Evolutionary conservation across 2,888 invertebrate genomes (phyloP).

Genomic region (Homarus gammarus): DNA sequence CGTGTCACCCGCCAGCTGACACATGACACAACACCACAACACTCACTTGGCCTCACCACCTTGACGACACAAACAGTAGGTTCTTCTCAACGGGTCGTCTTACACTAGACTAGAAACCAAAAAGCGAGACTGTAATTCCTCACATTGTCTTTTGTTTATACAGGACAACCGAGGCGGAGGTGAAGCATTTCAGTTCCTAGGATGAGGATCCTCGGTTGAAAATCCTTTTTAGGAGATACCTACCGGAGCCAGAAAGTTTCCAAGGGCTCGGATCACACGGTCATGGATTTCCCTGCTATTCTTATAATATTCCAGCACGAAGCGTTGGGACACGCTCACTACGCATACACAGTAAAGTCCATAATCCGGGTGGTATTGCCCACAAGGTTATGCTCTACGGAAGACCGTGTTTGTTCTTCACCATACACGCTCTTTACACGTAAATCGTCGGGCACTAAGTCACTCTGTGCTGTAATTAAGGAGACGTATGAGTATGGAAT

Average conservation of each 20-base stretch:
- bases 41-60: not conserved
- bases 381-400: not conserved
- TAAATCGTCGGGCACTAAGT: slow-evolving; percentile 11
- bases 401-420: not conserved
- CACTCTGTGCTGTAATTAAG: slow-evolving; percentile 18
- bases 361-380: slow-evolving; percentile 6
- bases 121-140: not conserved
- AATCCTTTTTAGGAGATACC: not conserved
- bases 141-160: slow-evolving; percentile 20
- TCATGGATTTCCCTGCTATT: not conserved
- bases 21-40: slow-evolving; percentile 36
- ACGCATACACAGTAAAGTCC: slow-evolving; percentile 18
- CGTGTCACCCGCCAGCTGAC: not conserved
- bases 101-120: slow-evolving; percentile 1
- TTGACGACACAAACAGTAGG: not conserved
- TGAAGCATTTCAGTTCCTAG: not conserved
- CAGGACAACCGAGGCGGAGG: not conserved
- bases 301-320: slow-evolving; percentile 2
- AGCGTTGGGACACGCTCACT: slow-evolving; percentile 16
- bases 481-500: not conserved
- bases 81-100: not conserved
- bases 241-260: not conserved
- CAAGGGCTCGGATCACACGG: not conserved
- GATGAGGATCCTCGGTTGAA: not conserved
- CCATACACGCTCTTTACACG: slow-evolving; percentile 15